Evolutionary conservation across 2,888 invertebrate genomes (phyloP).

Genomic region (Melipona beecheii): DNA sequence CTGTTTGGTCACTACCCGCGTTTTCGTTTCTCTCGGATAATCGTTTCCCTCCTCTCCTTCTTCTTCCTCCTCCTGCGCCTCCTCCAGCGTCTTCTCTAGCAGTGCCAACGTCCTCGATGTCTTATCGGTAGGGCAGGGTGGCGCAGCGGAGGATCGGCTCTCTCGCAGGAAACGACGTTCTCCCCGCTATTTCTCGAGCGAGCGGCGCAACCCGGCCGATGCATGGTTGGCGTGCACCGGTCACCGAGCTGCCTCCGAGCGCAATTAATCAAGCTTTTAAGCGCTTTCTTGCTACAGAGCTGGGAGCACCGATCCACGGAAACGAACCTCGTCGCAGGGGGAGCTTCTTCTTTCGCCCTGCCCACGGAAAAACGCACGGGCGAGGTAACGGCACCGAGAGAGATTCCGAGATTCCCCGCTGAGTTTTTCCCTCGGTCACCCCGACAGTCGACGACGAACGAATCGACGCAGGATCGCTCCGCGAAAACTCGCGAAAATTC

Average conservation of each 20-base stretch:
- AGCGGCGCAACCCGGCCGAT: slow-evolving; percentile 26
- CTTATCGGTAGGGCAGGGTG: slow-evolving; percentile 11
- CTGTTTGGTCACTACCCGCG: slow-evolving; percentile 3
- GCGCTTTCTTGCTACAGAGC: slow-evolving; percentile 27
- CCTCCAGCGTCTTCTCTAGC: not conserved
- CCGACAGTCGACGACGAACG: not conserved
- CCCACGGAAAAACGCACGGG: not conserved
- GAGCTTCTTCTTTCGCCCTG: not conserved
- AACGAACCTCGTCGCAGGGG: slow-evolving; percentile 1
- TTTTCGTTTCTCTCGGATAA: slow-evolving; percentile 13
- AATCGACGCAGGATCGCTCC: not conserved
- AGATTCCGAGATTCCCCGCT: slow-evolving; percentile 2
- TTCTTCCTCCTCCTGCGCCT: not conserved
- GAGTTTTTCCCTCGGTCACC: too few species aligned
- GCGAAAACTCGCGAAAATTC: not conserved
- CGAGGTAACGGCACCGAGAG: not conserved
- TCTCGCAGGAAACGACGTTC: slow-evolving; percentile 24
- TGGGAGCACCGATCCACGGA: not conserved
- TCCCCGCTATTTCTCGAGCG: slow-evolving; percentile 21
- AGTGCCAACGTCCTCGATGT: slow-evolving; percentile 17
- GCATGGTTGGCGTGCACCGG: slow-evolving; percentile 48
- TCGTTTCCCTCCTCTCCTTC: not conserved
- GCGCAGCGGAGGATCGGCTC: slow-evolving; percentile 12
- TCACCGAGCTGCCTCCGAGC: slow-evolving; percentile 32
- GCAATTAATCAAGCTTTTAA: slow-evolving; percentile 50